Evolutionary conservation across 2,888 invertebrate species (phyloP), one percentile per base, ranked within the genome.

Genomic region (Copidosoma aretas): DNA sequence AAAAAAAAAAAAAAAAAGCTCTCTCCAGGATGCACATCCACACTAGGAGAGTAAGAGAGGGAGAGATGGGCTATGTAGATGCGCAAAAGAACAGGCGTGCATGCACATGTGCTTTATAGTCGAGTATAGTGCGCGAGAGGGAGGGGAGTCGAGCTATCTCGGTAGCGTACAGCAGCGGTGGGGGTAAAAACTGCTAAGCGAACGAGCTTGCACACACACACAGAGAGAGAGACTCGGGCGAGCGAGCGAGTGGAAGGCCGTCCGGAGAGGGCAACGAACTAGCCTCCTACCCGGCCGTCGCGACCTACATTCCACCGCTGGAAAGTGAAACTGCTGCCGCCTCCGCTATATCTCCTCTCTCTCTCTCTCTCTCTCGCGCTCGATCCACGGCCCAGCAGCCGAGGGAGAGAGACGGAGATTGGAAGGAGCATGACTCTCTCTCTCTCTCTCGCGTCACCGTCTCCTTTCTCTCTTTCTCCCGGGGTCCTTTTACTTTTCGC

Each of bases 191-290:
- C 78, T 77, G 80, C 78, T 78, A 77, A 78, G 79, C 78, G 77
- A 77, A 80, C 79, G 77, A 77, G 57, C 10, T 15, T 46, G 43
- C 17, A 46, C 3, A 1, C 43, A 15, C 17, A 46, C 17, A 46
- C 43, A 17, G 2, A 46, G 8, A 46, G 8, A 17, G 8, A 46
- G 8, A 17, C 43, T 2, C 3, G 43, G 3, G 43, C 19, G 19
- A 5, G 25, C 14, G 56, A 73, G 77, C 77, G 82, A 81, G 83
- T 84, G 85, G 87, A 87, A 87, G 87, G 87, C 87, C 87, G 86
- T 82, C 59, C 71, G 70, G 43, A 64, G 81, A 81, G 82, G 84
- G 87, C 87, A 88, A 88, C 85, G 88, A 86, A 87, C 88, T 87
- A 86, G 85, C 83, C 87, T 87, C 87, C 80, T 78, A 78, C 80